Conservation (phyloP, 2,113 vertebrate genomes). For the Patagioenas fasciata region DNA sequence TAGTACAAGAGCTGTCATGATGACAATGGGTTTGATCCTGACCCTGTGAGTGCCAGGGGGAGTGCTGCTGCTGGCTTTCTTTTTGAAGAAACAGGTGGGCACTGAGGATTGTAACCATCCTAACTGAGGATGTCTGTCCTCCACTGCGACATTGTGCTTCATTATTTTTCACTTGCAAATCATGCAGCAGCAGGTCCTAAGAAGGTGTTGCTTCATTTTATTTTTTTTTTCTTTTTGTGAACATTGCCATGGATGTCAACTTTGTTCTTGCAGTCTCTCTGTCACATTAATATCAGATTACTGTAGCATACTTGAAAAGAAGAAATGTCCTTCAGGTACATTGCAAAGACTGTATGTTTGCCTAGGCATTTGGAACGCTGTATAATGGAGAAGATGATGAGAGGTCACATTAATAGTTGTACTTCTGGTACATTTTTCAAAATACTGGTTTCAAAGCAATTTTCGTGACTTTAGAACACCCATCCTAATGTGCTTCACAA, state of each 20-base stretch:
- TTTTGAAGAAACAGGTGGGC: neutral
- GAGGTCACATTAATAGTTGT: neutral
- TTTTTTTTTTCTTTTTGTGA: neutral
- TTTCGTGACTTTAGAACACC: neutral
- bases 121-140: neutral
- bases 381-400: neutral
- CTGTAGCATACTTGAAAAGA: neutral
- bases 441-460: neutral
- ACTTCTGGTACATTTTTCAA: neutral
- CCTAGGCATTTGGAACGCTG: neutral
- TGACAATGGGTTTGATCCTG: neutral
- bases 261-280: neutral
- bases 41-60: neutral
- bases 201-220: neutral
- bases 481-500: neutral
- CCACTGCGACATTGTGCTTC: neutral
- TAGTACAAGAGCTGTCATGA: neutral
- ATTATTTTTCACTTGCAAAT: neutral
- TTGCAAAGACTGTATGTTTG: neutral
- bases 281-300: neutral
- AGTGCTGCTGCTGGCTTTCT: neutral
- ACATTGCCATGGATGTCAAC: neutral
- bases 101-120: neutral
- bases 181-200: neutral
- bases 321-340: neutral